Conservation (phyloP, 2,888 invertebrate genomes). For the Netelia inedita region DNA sequence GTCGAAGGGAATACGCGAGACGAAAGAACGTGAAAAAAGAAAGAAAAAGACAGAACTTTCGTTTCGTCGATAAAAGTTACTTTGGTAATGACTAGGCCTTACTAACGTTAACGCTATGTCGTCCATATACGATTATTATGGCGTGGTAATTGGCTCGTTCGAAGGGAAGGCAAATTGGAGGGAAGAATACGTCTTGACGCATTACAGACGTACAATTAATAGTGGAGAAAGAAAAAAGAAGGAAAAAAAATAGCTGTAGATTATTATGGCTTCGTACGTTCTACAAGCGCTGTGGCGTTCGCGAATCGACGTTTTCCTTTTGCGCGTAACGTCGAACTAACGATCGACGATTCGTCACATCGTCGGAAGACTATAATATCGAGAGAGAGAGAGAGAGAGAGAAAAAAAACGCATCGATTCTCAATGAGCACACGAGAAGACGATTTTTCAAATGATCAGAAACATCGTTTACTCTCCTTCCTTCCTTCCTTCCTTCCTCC, state of each 20-base stretch:
- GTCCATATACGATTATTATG: slow-evolving; percentile 67
- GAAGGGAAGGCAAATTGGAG: not conserved
- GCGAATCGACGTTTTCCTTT: slow-evolving; percentile 4
- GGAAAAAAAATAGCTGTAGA: slow-evolving; percentile 66
- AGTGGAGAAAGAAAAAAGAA: slow-evolving; percentile 65
- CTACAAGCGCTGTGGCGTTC: slow-evolving; percentile 26
- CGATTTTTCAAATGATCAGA: not conserved
- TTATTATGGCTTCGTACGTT: slow-evolving; percentile 69
- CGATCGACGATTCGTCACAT: not conserved
- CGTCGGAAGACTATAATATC: not conserved
- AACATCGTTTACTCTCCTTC: not conserved
- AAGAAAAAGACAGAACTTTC: slow-evolving; percentile 59
- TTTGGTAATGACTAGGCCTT: slow-evolving; percentile 85
- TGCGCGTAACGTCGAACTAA: not conserved
- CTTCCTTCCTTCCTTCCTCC: not conserved
- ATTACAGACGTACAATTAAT: slow-evolving; percentile 62
- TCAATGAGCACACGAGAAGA: slow-evolving; percentile 28
- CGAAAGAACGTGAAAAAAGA: slow-evolving; percentile 68
- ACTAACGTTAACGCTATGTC: slow-evolving; percentile 76
- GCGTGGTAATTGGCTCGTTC: slow-evolving; percentile 68
- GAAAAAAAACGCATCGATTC: not conserved
- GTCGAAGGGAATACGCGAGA: slow-evolving; percentile 56
- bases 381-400: not conserved
- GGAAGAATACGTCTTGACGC: slow-evolving; percentile 47
- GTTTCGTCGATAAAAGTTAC: slow-evolving; percentile 77